Base-by-base conservation (phyloP, 2,888 invertebrate species). In the Brachyopa scutellaris region DNA sequence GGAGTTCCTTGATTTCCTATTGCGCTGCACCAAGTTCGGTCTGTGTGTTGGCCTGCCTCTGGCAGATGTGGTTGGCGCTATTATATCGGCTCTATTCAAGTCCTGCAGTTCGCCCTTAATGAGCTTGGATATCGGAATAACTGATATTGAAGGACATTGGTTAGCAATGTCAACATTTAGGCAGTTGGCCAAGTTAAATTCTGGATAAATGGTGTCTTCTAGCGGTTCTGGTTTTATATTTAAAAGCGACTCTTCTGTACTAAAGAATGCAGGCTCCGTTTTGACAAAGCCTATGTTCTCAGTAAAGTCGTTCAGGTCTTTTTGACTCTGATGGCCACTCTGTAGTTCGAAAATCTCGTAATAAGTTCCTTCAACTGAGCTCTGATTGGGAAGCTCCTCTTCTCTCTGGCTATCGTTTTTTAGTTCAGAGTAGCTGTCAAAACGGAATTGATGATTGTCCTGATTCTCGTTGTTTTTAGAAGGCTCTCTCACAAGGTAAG, bases 61-160 rank as follows among this genome's bases (percentile, higher is more conserved):
- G 11, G 13, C 29, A 0, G 78, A 67, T n/a, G 72, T 72, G 2
- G 67, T 49, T 31, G 72, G 66, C 0, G 72, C 49, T 31, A 79
- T 36, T 17, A 67, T 42, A 31, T 85, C 73, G 8, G 84, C 85
- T 36, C 86, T 74, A 2, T 85, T 85, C 0, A 86, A 59, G 4
- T 86, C 86, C 7, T 85, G 45, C 17, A 85, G 80, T 57, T 87
- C 86, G 47, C 85, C 79, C 19, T 86, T 85, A 0, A 89, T 77
- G 0, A 89, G 86, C 2, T 87, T 84, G 0, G 86, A 80, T 1
- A 89, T 64, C 0, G 89, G 89, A 40, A 88, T 86, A 5, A 89
- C 85, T 26, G 88, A 85, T 62, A 89, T 89, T 66, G 84, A 85
- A 0, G 88, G 87, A 2, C 42, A 61, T 0, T 3, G 19, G 15